phyloP scores from a whole-genome alignment of 2,888 invertebrate species.

The Eledone cirrhosa region DNA sequence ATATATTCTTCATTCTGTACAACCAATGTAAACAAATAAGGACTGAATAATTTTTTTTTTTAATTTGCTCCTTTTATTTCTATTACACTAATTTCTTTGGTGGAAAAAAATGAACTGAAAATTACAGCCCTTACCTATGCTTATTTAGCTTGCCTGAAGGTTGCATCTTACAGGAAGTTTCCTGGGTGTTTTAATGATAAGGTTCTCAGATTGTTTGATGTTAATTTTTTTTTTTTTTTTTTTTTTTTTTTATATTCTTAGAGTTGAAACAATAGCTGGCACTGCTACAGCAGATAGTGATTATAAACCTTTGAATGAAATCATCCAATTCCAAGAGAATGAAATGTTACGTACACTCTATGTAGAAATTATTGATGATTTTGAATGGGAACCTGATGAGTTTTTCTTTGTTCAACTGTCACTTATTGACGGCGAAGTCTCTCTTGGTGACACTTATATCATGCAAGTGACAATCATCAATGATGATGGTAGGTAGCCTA shows the following conservation, averaged over 20 bases:
- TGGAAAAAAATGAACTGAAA: too few species aligned
- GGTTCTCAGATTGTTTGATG: too few species aligned
- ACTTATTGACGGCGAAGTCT: constrained; percentile 53
- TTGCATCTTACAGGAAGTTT: too few species aligned
- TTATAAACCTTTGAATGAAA: constrained; percentile 70
- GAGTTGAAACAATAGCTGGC: constrained; percentile 72
- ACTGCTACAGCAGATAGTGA: constrained; percentile 71
- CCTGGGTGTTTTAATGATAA: too few species aligned
- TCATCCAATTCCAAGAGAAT: constrained; percentile 70
- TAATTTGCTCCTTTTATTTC: too few species aligned
- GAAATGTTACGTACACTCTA: constrained; percentile 69
- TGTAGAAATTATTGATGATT: constrained; percentile 71
- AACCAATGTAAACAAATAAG: too few species aligned
- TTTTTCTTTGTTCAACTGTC: constrained; percentile 72
- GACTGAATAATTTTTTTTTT: too few species aligned
- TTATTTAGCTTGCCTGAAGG: too few species aligned
- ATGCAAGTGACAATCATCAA: constrained; percentile 73
- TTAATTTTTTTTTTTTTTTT: too few species aligned
- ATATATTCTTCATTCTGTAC: too few species aligned
- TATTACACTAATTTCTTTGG: too few species aligned
- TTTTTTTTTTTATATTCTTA: constrained; percentile 41
- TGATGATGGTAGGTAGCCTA: constrained; percentile 70
- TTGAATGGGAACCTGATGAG: constrained; percentile 74
- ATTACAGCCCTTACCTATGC: too few species aligned
- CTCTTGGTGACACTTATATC: constrained; percentile 70